These are phyloP conservation scores for Paramormyrops kingsleyae DNA, from an alignment of 2,113 vertebrate species.

Conservation along the genomic window DNA sequence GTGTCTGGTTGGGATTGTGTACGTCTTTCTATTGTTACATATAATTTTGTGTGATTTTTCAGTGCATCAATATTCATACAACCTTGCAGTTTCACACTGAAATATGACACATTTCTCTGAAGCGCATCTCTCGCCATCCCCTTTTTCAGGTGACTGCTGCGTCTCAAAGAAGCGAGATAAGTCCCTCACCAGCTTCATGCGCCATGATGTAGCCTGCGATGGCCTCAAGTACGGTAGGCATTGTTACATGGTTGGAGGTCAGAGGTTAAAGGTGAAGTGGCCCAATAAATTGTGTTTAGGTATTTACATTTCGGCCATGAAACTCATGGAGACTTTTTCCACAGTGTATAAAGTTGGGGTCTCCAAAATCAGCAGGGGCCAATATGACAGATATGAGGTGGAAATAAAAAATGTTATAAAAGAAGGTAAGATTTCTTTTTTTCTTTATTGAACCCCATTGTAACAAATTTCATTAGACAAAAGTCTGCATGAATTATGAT, in stretches of 20 bases:
- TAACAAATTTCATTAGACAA: not conserved
- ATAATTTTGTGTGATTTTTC: not conserved
- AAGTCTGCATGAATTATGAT: not conserved
- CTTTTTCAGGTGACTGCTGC: conserved; percentile 55
- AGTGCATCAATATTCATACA: not conserved
- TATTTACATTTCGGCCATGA: not conserved
- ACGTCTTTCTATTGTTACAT: not conserved
- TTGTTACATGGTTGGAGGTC: not conserved
- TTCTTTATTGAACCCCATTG: not conserved
- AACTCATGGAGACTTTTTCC: not conserved
- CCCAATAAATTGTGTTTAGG: not conserved
- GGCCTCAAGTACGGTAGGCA: conserved; percentile 53
- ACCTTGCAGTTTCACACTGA: not conserved
- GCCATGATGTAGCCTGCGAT: conserved; percentile 43
- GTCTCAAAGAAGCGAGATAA: conserved; percentile 38
- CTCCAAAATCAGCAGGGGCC: conserved; percentile 42
- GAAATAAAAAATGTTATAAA: conserved; percentile 56
- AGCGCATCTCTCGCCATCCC: not conserved
- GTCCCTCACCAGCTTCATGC: conserved; percentile 20
- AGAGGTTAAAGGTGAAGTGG: not conserved
- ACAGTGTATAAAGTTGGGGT: conserved; percentile 55
- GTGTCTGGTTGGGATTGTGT: not conserved
- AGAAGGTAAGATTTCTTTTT: conserved; percentile 47
- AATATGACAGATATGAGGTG: conserved; percentile 63
- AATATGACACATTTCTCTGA: not conserved